These are phyloP conservation scores for Saccopteryx leptura DNA, from an alignment of 2,113 vertebrate species.

Conservation along the genomic window DNA sequence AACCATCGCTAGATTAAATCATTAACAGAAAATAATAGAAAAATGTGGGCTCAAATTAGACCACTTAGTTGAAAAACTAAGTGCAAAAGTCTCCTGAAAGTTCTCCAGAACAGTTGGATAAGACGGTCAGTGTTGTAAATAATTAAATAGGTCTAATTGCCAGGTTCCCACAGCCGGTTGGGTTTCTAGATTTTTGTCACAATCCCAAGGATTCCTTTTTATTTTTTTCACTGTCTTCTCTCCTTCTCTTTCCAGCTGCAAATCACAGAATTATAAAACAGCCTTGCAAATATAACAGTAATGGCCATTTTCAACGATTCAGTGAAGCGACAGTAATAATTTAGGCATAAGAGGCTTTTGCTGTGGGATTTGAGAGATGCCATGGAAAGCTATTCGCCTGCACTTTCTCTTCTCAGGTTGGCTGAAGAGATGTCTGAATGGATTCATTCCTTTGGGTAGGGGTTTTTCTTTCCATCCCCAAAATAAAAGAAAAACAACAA, in stretches of 20 bases:
- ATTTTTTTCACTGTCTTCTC: not conserved
- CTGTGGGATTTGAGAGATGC: not conserved
- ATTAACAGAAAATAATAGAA: not conserved
- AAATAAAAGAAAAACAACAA: not conserved
- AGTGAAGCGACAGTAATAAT: not conserved
- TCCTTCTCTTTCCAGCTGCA: not conserved
- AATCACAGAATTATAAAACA: not conserved
- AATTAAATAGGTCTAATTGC: not conserved
- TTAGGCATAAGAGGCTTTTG: not conserved
- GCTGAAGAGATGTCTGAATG: not conserved
- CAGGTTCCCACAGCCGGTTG: not conserved
- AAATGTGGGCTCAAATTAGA: not conserved
- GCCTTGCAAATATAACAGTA: not conserved
- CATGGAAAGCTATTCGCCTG: slow-evolving; percentile 8
- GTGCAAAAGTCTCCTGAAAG: not conserved
- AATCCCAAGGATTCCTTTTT: not conserved
- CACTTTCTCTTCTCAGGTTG: not conserved
- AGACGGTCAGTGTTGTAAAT: not conserved
- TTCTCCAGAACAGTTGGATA: not conserved
- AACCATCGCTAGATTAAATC: not conserved
- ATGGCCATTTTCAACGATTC: not conserved
- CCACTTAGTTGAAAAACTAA: not conserved
- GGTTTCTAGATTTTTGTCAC: not conserved
- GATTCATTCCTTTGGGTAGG: not conserved
- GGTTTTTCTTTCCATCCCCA: not conserved